Evolutionary conservation across 2,113 vertebrate species (phyloP).

Genomic region (Cyprinus carpio): DNA sequence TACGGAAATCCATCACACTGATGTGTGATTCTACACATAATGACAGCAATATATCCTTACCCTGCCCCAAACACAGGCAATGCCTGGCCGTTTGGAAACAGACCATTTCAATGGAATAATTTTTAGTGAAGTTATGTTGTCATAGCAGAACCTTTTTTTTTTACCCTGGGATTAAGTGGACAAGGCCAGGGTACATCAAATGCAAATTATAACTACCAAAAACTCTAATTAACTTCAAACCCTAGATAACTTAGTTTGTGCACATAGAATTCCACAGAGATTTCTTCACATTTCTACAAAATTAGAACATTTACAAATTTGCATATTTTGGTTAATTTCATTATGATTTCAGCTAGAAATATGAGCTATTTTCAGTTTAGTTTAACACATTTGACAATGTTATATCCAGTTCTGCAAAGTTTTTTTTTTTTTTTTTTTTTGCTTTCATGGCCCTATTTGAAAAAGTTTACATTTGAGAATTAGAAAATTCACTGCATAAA

Average conservation of each 20-base stretch:
- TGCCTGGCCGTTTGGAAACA: neutral
- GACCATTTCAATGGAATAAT: neutral
- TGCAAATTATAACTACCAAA: neutral
- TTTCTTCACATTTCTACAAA: neutral
- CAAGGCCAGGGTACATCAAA: neutral
- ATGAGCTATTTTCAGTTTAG: no score
- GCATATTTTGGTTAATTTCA: no score
- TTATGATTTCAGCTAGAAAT: no score
- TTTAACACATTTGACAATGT: no score
- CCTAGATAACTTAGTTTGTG: no score
- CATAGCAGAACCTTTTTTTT: neutral
- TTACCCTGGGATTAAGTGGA: neutral
- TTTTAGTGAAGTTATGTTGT: neutral
- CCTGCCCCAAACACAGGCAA: neutral
- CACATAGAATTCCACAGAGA: no score
- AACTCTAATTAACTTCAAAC: no score
- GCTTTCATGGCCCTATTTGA: no score
- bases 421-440: no score
- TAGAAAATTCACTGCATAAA: neutral
- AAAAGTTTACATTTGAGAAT: neutral
- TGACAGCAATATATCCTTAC: constrained; percentile 34
- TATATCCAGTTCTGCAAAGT: no score
- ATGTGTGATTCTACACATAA: constrained; percentile 30
- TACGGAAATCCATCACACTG: constrained; percentile 41
- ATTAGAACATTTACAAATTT: neutral